Conservation (phyloP, 2,888 invertebrate genomes). For the Acronicta psi region DNA sequence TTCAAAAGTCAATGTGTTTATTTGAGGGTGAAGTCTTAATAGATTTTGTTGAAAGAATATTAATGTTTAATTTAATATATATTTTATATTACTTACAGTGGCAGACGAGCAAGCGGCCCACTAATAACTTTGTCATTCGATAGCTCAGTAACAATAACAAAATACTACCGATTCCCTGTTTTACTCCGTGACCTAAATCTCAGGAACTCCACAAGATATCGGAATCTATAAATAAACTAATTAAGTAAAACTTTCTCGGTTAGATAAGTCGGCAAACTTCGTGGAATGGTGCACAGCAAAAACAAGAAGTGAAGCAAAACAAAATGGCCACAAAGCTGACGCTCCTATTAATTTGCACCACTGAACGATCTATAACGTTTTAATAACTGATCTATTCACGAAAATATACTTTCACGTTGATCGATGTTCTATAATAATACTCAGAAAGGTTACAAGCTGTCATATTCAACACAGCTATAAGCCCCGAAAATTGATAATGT, state of each 20-base stretch:
- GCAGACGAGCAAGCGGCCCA: too few species aligned
- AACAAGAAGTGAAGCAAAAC: constrained; percentile 49
- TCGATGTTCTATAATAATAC: too few species aligned
- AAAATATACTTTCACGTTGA: too few species aligned
- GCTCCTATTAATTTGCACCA: neutral
- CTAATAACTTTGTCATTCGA: too few species aligned
- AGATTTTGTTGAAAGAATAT: too few species aligned
- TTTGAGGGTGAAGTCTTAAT: neutral
- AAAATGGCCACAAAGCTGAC: constrained; percentile 39
- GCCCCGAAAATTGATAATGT: too few species aligned
- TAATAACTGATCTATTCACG: too few species aligned
- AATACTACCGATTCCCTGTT: constrained; percentile 13
- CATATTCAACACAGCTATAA: too few species aligned
- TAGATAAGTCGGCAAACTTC: constrained; percentile 53
- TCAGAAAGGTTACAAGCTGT: too few species aligned
- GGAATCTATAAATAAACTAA: constrained; percentile 59
- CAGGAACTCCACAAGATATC: constrained; percentile 40
- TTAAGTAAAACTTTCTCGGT: constrained; percentile 52
- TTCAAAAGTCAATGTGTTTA: neutral
- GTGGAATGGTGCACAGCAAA: constrained; percentile 47
- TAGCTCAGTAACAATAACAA: constrained; percentile 10
- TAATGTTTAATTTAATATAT: too few species aligned
- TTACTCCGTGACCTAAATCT: constrained; percentile 34
- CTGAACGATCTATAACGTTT: too few species aligned
- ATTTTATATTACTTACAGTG: too few species aligned